phyloP scores from a whole-genome alignment of 2,113 vertebrate genomes.

The Pelvicachromis taeniatus region DNA sequence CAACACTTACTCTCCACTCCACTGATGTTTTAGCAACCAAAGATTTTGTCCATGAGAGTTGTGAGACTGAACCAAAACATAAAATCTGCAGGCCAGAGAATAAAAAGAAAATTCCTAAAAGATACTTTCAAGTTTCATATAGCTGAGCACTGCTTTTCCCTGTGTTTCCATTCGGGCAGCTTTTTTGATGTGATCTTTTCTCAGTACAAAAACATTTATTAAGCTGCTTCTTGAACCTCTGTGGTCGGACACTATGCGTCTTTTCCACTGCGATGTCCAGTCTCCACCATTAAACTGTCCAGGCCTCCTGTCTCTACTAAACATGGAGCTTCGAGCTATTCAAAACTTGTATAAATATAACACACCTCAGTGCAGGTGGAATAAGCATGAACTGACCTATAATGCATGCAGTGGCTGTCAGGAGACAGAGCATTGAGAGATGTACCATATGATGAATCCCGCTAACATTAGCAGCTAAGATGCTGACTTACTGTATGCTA shows the following conservation, averaged over 20 bases:
- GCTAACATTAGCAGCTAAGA: not conserved
- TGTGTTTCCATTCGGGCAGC: not conserved
- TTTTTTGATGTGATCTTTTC: not conserved
- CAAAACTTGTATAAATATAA: conserved; percentile 55
- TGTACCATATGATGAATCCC: not conserved
- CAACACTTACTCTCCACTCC: not conserved
- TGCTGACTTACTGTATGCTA: not conserved
- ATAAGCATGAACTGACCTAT: conserved; percentile 48
- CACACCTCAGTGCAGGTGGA: conserved; percentile 61
- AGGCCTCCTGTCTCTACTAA: not conserved
- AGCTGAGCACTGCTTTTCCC: not conserved
- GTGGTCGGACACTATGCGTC: not conserved
- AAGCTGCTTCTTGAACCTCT: not conserved
- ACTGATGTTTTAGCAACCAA: not conserved
- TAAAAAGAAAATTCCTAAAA: not conserved
- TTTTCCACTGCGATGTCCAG: conserved; percentile 45
- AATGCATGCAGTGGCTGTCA: not conserved
- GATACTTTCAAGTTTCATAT: not conserved
- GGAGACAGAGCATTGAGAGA: not conserved
- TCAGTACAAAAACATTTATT: not conserved
- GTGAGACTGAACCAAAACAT: not conserved
- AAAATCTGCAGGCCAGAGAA: not conserved
- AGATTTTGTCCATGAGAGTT: not conserved
- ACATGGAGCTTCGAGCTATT: conserved; percentile 22
- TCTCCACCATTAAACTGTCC: not conserved